Conservation (phyloP, 2,113 vertebrate genomes). For the Alces alces region DNA sequence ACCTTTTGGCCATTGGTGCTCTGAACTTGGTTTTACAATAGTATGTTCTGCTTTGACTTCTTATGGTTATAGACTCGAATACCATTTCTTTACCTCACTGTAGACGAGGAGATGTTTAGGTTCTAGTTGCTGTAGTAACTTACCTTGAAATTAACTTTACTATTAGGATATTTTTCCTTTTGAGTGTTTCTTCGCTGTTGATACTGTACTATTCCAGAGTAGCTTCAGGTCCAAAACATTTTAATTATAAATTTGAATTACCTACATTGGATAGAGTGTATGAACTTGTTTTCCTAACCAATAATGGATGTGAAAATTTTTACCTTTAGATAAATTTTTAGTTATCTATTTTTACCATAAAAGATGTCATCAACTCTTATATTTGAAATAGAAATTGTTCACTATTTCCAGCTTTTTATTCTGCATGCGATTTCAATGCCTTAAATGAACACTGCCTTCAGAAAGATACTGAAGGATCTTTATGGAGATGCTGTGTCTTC, state of each 20-base stretch:
- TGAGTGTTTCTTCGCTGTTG: neutral
- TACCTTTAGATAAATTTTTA: conserved; percentile 9
- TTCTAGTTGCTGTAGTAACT: neutral
- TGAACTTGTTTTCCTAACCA: neutral
- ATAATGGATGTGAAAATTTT: neutral
- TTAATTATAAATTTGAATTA: conserved; percentile 3
- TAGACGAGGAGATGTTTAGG: neutral
- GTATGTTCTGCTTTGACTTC: neutral
- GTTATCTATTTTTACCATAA: neutral
- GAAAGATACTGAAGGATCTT: neutral
- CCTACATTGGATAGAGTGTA: neutral
- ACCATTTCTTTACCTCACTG: neutral
- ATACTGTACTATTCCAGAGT: neutral
- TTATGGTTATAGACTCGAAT: neutral
- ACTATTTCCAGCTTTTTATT: conserved; percentile 36
- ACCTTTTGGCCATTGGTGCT: neutral
- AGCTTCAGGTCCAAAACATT: conserved; percentile 7
- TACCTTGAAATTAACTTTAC: conserved; percentile 26
- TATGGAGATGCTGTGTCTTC: neutral
- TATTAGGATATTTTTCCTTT: neutral
- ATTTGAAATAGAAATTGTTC: conserved; percentile 25
- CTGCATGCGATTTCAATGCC: neutral
- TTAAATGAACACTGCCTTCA: neutral
- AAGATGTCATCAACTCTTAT: neutral
- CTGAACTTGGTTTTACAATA: neutral